These are phyloP conservation scores for Clamator glandarius DNA, from an alignment of 2,797 vertebrate species.

Conservation along the genomic window DNA sequence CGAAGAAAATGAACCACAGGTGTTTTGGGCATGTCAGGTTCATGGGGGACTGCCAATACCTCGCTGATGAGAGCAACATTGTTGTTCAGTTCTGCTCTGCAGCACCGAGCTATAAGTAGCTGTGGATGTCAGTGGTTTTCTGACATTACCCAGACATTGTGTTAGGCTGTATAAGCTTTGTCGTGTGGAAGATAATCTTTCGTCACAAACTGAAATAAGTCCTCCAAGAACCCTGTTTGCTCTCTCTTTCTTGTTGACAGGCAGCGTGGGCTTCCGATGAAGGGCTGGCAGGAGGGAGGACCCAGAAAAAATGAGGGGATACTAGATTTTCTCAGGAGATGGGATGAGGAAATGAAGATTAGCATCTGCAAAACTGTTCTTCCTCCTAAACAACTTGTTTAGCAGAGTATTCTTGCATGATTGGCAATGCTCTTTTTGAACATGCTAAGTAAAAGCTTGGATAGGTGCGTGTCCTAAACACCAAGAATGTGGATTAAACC, in stretches of 20 bases:
- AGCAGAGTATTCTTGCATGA: background rate
- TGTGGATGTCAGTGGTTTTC: accelerated
- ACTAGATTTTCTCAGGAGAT: background rate
- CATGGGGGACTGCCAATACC: background rate
- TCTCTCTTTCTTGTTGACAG: background rate
- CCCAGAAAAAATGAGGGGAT: background rate
- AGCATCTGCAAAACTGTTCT: background rate
- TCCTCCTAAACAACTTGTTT: background rate
- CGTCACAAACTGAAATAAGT: background rate
- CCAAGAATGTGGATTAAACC: background rate
- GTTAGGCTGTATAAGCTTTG: background rate
- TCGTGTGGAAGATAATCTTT: background rate
- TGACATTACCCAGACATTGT: background rate
- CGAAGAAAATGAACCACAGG: background rate
- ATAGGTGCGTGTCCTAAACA: background rate
- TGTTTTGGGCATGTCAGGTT: background rate
- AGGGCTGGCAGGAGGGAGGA: background rate
- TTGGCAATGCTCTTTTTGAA: background rate
- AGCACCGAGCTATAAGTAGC: accelerated
- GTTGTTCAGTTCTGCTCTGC: background rate
- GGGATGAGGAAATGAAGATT: background rate
- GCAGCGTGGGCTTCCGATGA: background rate
- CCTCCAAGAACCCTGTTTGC: background rate
- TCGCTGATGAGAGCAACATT: background rate
- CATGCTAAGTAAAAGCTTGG: background rate